Evolutionary conservation across 2,113 vertebrate species (phyloP).

Genomic region (Oncorhynchus gorbuscha): DNA sequence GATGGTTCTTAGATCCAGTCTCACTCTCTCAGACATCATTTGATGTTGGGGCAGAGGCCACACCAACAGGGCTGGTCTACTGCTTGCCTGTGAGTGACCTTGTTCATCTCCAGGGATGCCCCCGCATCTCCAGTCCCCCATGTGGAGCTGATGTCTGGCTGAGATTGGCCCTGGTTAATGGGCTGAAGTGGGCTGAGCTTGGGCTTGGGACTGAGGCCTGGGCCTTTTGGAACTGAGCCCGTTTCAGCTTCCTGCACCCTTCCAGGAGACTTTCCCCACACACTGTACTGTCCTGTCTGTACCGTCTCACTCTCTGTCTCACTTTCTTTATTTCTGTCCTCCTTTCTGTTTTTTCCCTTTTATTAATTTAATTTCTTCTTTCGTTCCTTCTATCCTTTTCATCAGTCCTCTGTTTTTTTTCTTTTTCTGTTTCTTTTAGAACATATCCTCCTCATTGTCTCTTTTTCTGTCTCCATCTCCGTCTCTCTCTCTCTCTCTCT

Average conservation of each 20-base stretch:
- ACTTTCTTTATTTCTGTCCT: constrained; percentile 8
- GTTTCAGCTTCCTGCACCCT: constrained; percentile 65
- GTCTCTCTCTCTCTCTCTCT: background rate
- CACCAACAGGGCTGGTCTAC: constrained; percentile 78
- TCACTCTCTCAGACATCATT: constrained; percentile 64
- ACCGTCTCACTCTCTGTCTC: constrained; percentile 58
- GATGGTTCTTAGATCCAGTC: constrained; percentile 47
- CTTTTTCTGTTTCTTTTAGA: background rate
- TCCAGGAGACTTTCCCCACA: constrained; percentile 56
- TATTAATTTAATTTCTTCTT: background rate
- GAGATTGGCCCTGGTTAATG: constrained; percentile 40
- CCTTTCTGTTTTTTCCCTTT: background rate
- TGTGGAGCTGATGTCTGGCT: background rate
- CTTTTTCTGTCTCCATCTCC: background rate
- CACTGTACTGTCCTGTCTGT: background rate
- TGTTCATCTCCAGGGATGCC: constrained; percentile 79
- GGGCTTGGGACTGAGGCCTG: constrained; percentile 24
- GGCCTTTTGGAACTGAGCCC: constrained; percentile 72
- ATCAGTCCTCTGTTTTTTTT: background rate
- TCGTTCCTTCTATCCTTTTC: background rate
- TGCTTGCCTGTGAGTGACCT: constrained; percentile 76
- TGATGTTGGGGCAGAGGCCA: constrained; percentile 76
- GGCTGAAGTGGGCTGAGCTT: constrained; percentile 46
- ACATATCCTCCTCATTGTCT: background rate
- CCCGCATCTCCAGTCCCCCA: constrained; percentile 60